A percentile compares a stretch with the other conserved stretches of the same genome.
Conservation (phyloP, 1,140 invertebrate genomes). For the Apocrypta bakeri region DNA sequence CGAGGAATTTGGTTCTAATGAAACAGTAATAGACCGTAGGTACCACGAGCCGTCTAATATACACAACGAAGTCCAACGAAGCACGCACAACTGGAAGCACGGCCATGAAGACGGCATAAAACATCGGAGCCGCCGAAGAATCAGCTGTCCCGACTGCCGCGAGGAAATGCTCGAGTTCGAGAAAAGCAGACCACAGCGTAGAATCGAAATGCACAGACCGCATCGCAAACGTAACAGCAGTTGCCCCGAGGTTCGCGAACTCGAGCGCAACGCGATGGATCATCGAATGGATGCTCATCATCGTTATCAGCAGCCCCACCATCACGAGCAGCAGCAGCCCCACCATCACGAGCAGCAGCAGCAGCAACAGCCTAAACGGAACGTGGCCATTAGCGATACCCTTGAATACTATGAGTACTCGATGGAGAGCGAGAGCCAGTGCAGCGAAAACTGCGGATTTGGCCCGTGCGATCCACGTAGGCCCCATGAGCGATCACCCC, state of each 20-base stretch:
- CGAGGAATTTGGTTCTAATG: slow-evolving; percentile 69
- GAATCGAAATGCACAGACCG: slow-evolving; percentile 50
- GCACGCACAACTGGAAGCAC: not conserved
- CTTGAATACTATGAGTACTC: slow-evolving; percentile 74
- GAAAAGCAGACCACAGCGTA: slow-evolving; percentile 31
- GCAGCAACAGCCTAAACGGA: slow-evolving; percentile 68
- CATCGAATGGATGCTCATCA: not conserved
- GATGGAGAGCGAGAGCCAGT: slow-evolving; percentile 74
- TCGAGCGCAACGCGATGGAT: slow-evolving; percentile 60
- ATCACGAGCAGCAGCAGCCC: slow-evolving; percentile 46
- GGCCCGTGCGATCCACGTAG: slow-evolving; percentile 74
- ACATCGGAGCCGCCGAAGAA: slow-evolving; percentile 55
- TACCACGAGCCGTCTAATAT: not conserved
- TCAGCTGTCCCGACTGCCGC: slow-evolving; percentile 64
- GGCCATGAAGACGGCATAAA: not conserved
- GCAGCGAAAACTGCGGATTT: slow-evolving; percentile 75
- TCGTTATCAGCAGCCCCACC: slow-evolving; percentile 29
- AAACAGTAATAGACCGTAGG: slow-evolving; percentile 54
- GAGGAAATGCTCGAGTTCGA: slow-evolving; percentile 52
- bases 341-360: slow-evolving; percentile 53
- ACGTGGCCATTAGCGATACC: slow-evolving; percentile 73
- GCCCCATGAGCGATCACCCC: slow-evolving; percentile 73
- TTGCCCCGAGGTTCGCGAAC: slow-evolving; percentile 67
- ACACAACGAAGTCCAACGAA: not conserved
- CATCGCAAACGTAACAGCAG: slow-evolving; percentile 68